Conservation (phyloP, 2,113 vertebrate species). For the Ammospiza nelsoni region DNA sequence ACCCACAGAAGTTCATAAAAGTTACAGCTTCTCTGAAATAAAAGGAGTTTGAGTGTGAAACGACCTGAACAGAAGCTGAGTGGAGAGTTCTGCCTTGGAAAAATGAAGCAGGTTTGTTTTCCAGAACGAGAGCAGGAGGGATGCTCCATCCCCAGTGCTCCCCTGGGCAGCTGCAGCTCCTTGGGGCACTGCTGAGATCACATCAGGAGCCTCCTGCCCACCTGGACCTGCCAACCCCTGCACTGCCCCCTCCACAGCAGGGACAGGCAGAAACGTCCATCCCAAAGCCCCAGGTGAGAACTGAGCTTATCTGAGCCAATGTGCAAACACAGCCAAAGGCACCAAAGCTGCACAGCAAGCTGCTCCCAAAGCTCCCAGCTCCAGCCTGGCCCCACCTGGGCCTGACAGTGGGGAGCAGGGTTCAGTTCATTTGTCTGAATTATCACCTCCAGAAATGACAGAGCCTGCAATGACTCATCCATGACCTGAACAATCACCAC, state of each 20-base stretch:
- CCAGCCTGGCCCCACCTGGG: not conserved
- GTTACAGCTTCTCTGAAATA: not conserved
- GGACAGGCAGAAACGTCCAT: fast-evolving
- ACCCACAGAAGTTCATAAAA: not conserved
- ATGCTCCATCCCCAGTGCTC: fast-evolving
- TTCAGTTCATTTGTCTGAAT: not conserved
- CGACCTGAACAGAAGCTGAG: not conserved
- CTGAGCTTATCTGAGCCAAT: not conserved
- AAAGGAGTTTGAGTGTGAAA: not conserved
- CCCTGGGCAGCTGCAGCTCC: not conserved
- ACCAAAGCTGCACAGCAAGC: not conserved
- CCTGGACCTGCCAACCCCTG: not conserved
- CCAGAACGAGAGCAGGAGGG: not conserved
- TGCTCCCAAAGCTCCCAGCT: not conserved
- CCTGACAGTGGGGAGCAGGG: not conserved
- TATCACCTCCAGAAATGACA: not conserved
- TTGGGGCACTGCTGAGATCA: not conserved
- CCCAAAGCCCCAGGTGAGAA: not conserved
- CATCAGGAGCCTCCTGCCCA: not conserved
- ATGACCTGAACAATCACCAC: not conserved
- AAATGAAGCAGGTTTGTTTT: not conserved
- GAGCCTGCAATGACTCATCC: not conserved
- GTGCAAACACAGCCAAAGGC: not conserved
- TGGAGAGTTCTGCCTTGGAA: not conserved
- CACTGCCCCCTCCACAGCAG: not conserved